Evolutionary conservation across 2,113 vertebrate genomes (phyloP).

Genomic region (Nyctereutes procyonoides): DNA sequence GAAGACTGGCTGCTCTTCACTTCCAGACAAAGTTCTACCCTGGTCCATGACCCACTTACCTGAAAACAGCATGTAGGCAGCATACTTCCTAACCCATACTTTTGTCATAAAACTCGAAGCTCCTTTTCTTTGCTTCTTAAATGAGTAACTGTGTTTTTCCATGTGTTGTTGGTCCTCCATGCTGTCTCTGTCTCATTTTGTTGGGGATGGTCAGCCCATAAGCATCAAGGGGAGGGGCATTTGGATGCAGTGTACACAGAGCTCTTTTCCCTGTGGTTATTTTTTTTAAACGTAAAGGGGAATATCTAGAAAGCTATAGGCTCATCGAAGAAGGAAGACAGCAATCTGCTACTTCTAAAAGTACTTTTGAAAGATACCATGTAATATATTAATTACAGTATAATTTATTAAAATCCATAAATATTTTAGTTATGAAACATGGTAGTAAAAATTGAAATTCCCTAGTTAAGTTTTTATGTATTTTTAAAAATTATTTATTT

Average conservation of each 20-base stretch:
- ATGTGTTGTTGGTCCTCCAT: neutral
- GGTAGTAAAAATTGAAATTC: neutral
- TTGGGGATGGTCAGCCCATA: accelerated
- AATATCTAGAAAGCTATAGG: neutral
- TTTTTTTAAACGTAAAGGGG: neutral
- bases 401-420: neutral
- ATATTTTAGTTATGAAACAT: neutral
- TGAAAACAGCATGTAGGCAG: neutral
- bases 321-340: neutral
- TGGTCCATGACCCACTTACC: neutral
- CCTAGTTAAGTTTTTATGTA: neutral
- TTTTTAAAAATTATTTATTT: neutral
- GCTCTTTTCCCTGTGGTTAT: neutral
- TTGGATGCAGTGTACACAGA: neutral
- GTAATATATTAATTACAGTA: neutral
- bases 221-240: neutral
- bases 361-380: neutral
- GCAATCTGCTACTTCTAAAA: neutral
- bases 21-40: constrained; percentile 61
- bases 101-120: neutral
- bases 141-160: neutral
- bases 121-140: neutral
- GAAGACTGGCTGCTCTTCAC: constrained; percentile 62
- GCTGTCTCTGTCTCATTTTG: neutral
- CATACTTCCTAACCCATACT: too few species aligned